These are phyloP conservation scores for Hemitrygon akajei DNA, from an alignment of 2,797 vertebrate species.

Conservation along the genomic window DNA sequence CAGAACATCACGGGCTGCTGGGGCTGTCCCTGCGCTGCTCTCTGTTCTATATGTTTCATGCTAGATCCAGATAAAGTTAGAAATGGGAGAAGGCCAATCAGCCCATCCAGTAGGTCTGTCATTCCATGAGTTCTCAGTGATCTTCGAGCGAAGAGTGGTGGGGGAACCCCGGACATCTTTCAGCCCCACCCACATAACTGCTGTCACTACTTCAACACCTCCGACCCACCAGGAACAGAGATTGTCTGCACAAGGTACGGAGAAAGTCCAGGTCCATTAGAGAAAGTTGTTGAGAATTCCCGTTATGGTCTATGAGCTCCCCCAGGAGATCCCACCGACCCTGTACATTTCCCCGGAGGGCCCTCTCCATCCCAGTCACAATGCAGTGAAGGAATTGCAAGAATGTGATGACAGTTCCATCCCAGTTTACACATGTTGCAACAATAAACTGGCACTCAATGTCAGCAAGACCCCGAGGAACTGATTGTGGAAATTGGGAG, in stretches of 20 bases:
- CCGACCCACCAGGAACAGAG: too few species aligned
- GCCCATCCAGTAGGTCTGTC: neutral
- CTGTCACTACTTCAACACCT: neutral
- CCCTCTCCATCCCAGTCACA: neutral
- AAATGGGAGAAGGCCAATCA: neutral
- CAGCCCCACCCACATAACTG: neutral
- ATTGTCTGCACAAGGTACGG: too few species aligned
- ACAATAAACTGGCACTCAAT: too few species aligned
- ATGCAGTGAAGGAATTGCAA: neutral
- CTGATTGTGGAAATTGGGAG: too few species aligned
- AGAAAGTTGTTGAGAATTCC: neutral
- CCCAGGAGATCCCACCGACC: neutral
- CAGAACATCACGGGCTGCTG: too few species aligned
- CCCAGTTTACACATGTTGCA: too few species aligned
- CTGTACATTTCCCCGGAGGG: neutral
- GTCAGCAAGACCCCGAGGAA: too few species aligned
- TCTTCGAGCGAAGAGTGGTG: too few species aligned
- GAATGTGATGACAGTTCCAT: neutral
- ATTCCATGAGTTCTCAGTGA: neutral
- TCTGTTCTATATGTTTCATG: neutral
- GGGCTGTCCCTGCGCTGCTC: too few species aligned
- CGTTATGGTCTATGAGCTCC: too few species aligned
- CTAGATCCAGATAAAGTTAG: neutral
- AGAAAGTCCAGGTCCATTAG: neutral
- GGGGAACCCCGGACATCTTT: neutral